Percentiles rank a stretch among this genome's conserved stretches.
Conservation (phyloP, 2,797 vertebrate species). For the Chiroxiphia lanceolata region DNA sequence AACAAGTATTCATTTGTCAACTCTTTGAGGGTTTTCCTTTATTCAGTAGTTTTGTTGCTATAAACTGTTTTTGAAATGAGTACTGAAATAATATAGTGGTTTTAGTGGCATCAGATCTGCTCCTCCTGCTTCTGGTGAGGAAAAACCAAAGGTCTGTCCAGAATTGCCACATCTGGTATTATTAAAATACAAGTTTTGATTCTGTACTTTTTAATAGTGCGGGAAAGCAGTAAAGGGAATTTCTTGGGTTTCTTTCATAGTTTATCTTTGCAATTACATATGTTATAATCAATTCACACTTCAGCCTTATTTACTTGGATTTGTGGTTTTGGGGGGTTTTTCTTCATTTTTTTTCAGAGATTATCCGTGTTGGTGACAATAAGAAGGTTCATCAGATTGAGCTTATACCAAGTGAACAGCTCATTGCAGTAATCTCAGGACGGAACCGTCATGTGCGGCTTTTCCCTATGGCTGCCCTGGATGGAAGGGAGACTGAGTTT, state of each 20-base stretch:
- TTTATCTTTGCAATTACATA: background rate
- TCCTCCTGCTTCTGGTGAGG: background rate
- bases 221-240: background rate
- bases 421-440: constrained; percentile 96
- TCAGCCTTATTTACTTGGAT: background rate
- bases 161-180: background rate
- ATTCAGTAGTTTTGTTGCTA: background rate
- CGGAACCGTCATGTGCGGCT: constrained; percentile 96
- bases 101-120: background rate
- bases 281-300: background rate
- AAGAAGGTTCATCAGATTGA: constrained; percentile 97
- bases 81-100: background rate
- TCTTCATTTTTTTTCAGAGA: constrained; percentile 80
- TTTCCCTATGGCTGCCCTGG: constrained; percentile 87
- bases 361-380: constrained; percentile 94
- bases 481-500: constrained; percentile 92
- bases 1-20: background rate
- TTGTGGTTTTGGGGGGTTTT: background rate
- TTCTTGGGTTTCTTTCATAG: background rate
- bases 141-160: background rate
- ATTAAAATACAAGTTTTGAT: background rate
- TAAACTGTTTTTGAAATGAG: background rate
- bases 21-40: background rate
- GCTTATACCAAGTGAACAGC: constrained; percentile 90
- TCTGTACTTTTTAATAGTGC: background rate